Evolutionary conservation across 2,888 invertebrate genomes (phyloP).

Genomic region (Lordiphosa fenestrarum): DNA sequence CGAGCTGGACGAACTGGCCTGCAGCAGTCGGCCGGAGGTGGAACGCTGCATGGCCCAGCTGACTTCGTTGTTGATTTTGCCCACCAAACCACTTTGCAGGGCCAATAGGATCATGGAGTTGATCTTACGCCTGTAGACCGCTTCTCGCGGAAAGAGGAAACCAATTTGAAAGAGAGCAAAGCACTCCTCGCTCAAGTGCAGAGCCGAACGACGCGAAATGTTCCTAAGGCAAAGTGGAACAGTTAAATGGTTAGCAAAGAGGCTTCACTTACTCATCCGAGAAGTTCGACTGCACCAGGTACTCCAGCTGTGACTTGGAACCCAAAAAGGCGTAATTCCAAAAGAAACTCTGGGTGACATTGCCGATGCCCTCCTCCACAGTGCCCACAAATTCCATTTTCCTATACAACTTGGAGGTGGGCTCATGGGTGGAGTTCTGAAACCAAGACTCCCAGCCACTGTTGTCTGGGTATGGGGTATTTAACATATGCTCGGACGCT

Average conservation of each 20-base stretch:
- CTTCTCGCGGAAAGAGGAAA: conserved; percentile 84
- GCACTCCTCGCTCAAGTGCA: conserved; percentile 88
- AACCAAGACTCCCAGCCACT: conserved; percentile 90
- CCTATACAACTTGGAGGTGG: conserved; percentile 83
- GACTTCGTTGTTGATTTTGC: conserved; percentile 86
- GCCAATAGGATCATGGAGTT: conserved; percentile 84
- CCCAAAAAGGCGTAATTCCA: conserved; percentile 90
- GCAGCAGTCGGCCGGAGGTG: conserved; percentile 83
- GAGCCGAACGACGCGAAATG: conserved; percentile 82
- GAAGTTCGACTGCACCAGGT: conserved; percentile 87
- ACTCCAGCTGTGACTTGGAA: conserved; percentile 86
- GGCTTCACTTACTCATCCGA: conserved; percentile 82
- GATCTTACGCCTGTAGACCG: conserved; percentile 84
- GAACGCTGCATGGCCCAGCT: conserved; percentile 87
- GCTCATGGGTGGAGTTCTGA: conserved; percentile 84
- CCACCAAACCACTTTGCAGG: conserved; percentile 85
- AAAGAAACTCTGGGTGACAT: conserved; percentile 88
- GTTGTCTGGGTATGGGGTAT: conserved; percentile 81
- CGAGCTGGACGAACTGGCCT: conserved; percentile 82
- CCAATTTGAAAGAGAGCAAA: conserved; percentile 87
- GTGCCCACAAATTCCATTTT: conserved; percentile 86
- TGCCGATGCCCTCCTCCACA: conserved; percentile 86
- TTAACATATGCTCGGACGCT: too few species aligned
- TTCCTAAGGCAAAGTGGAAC: conserved; percentile 65
- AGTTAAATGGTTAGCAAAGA: too few species aligned